Evolutionary conservation across 2,797 vertebrate genomes (phyloP).

Genomic region (Tadarida brasiliensis): DNA sequence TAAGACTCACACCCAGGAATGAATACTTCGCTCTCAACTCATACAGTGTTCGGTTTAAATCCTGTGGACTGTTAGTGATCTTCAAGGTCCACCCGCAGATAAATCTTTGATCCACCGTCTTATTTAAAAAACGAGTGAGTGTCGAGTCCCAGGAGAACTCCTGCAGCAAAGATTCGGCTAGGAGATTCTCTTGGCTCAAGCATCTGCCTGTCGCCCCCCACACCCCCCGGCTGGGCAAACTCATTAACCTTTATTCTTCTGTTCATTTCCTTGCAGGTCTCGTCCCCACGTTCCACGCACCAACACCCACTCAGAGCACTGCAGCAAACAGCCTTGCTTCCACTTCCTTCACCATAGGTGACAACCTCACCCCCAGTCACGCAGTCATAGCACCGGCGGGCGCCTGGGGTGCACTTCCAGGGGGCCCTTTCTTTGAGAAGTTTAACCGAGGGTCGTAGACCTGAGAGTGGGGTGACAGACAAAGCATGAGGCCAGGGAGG

Average conservation of each 20-base stretch:
- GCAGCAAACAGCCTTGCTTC: slow-evolving; percentile 26
- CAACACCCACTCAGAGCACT: neutral
- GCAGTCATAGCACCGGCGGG: slow-evolving; percentile 31
- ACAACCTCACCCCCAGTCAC: slow-evolving; percentile 84
- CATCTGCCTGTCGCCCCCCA: neutral
- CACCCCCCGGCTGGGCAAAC: neutral
- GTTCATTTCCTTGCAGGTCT: slow-evolving; percentile 84
- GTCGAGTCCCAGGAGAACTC: neutral
- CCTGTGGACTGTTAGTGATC: neutral
- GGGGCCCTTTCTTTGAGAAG: neutral
- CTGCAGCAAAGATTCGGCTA: neutral
- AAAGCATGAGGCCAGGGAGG: accelerated
- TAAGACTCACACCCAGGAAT: neutral
- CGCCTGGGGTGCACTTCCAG: neutral
- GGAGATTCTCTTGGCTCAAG: neutral
- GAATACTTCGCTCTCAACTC: accelerated
- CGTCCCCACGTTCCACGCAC: slow-evolving; percentile 48
- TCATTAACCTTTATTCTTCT: slow-evolving; percentile 70
- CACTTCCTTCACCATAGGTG: slow-evolving; percentile 82
- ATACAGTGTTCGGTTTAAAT: neutral
- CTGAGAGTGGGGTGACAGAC: accelerated
- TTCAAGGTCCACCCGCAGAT: neutral
- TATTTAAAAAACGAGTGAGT: neutral
- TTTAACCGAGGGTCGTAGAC: neutral
- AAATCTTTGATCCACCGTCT: neutral